A percentile compares a stretch with the other conserved stretches of the same genome.
Evolutionary conservation across 2,113 vertebrate species (phyloP).

Genomic region (Hypomesus transpacificus): DNA sequence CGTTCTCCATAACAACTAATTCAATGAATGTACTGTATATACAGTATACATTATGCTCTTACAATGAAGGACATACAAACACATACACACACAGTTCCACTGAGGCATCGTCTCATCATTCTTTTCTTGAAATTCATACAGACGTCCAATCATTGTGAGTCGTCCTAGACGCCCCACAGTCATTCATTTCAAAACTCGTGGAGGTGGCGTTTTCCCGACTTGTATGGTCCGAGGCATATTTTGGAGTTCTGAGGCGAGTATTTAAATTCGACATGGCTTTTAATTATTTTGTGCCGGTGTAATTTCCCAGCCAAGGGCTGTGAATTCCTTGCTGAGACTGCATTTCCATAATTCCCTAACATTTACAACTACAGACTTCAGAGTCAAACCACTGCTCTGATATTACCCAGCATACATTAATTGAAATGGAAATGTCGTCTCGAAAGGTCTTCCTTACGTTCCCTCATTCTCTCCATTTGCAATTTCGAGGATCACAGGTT

Average conservation of each 20-base stretch:
- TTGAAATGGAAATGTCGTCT: constrained; percentile 60
- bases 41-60: neutral
- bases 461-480: neutral
- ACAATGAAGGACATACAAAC: neutral
- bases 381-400: constrained; percentile 30
- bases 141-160: constrained; percentile 34
- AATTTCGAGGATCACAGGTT: neutral
- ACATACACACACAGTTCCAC: constrained; percentile 5
- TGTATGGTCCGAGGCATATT: constrained; percentile 48
- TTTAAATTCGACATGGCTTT: constrained; percentile 70
- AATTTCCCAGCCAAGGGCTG: constrained; percentile 63
- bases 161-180: constrained; percentile 21
- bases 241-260: constrained; percentile 44
- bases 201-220: constrained; percentile 58
- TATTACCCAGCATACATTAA: constrained; percentile 35
- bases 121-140: neutral
- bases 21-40: too few species aligned
- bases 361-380: constrained; percentile 26
- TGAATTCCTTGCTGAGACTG: constrained; percentile 54
- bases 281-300: constrained; percentile 71
- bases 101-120: constrained; percentile 31
- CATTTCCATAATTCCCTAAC: constrained; percentile 57
- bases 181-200: constrained; percentile 49
- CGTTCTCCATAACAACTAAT: too few species aligned
- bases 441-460: constrained; percentile 42